Evolutionary conservation across 2,888 invertebrate species (phyloP), one percentile per base, ranked within the genome.

Genomic region (Nyleta sp.): DNA sequence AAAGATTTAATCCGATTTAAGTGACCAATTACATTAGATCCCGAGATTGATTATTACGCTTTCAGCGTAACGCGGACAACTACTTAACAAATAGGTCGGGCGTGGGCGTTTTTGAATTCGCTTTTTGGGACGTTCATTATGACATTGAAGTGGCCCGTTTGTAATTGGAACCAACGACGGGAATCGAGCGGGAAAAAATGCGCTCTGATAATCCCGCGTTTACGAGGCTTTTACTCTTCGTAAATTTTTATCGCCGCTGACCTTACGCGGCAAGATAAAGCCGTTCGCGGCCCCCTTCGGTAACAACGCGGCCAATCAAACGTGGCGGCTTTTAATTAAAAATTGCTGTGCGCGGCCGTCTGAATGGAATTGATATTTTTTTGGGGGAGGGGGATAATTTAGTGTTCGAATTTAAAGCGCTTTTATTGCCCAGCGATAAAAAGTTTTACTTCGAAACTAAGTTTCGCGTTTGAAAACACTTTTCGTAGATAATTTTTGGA

Each of bases 61-160:
- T 2, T n/a, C 28, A 28, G 22, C 17, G 11, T 28, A 59, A 20
- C 15, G 28, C 28, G 44, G 17, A 28, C 28, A 28, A 18, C n/a
- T 31, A 6, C 44, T 42, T 15, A 18, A 8, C 53, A 55, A 67
- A n/a, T 55, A 55, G 35, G 53, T 53, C 22, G 44, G 13, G 24
- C 24, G n/a, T 10, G 33, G n/a, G 10, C 13, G 15, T 35, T 55
- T 55, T 31, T 55, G 35, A 24, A 22, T 15, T 24, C n/a, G 3
- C 22, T 42, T 53, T 57, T 70, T 53, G 11, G 44, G 18, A 42
- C 15, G 44, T 44, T 60, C 60, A 50, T 70, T 70, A 70, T 8
- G 53, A 53, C 52, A 62, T 60, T 44, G 53, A 53, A 60, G 71
- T 33, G 38, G 15, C 33, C 15, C 44, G 33, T 57, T 62, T 44